These are phyloP conservation scores for Thymelicus lineola DNA, from an alignment of 2,888 invertebrate genomes.

Conservation along the genomic window DNA sequence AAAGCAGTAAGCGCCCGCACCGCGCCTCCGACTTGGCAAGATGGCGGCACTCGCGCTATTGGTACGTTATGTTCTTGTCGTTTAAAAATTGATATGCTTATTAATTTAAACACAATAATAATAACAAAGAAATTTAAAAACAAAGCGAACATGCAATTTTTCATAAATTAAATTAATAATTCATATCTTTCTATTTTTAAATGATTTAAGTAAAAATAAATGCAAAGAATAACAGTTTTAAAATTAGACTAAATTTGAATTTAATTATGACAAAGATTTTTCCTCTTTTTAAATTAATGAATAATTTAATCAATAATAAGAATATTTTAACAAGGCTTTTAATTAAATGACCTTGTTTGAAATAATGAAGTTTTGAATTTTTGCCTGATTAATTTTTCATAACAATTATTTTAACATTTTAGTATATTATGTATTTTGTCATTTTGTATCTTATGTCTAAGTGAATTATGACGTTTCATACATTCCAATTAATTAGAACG, in stretches of 20 bases:
- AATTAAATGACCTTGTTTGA: neutral
- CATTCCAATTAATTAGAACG: constrained; percentile 32
- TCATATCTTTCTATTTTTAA: neutral
- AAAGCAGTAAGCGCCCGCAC: constrained; percentile 67
- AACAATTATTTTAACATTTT: neutral
- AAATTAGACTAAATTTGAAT: neutral
- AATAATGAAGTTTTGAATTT: neutral
- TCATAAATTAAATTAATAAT: neutral
- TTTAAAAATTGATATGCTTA: constrained; percentile 22
- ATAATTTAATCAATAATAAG: too few species aligned
- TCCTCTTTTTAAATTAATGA: neutral
- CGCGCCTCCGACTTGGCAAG: constrained; percentile 77
- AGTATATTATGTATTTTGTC: neutral
- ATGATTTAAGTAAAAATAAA: too few species aligned
- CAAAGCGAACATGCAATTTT: neutral
- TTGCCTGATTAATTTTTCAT: too few species aligned
- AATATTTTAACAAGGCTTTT: too few species aligned
- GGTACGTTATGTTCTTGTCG: constrained; percentile 35
- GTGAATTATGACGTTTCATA: neutral
- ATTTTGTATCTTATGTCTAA: neutral
- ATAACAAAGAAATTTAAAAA: constrained; percentile 17
- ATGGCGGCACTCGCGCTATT: constrained; percentile 58
- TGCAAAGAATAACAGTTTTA: neutral
- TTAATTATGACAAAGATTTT: neutral
- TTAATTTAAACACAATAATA: neutral